A percentile compares a stretch with the other conserved stretches of the same genome.
Conservation (phyloP, 2,888 invertebrate genomes). For the Bombylius major region DNA sequence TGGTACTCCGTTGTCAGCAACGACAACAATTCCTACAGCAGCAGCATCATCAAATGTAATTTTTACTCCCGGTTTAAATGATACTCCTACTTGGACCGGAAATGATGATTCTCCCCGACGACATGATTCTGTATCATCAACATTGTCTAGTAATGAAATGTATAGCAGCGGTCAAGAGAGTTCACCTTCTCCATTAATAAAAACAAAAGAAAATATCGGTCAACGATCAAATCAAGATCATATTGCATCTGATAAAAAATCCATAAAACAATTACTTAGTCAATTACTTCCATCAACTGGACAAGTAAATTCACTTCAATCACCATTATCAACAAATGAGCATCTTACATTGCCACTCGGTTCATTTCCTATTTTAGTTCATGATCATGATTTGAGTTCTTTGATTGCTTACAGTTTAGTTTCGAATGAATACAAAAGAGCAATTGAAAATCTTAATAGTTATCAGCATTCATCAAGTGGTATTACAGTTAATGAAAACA, state of each 20-base stretch:
- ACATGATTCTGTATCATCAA: neutral
- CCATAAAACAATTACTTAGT: slow-evolving; percentile 53
- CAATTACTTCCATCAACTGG: slow-evolving; percentile 49
- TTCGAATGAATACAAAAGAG: slow-evolving; percentile 54
- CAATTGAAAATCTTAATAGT: slow-evolving; percentile 39
- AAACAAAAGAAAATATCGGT: slow-evolving; percentile 8
- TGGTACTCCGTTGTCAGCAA: neutral
- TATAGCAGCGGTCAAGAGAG: too few species aligned
- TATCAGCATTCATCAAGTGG: neutral
- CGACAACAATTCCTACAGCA: neutral
- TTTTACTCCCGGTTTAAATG: neutral
- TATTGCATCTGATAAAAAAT: slow-evolving; percentile 40
- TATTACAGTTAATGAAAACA: slow-evolving; percentile 12
- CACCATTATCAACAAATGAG: slow-evolving; percentile 52
- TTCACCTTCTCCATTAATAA: neutral
- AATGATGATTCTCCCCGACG: neutral
- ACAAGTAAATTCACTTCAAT: slow-evolving; percentile 37
- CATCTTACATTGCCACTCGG: slow-evolving; percentile 55
- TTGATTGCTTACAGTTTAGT: slow-evolving; percentile 73
- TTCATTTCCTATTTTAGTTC: slow-evolving; percentile 54
- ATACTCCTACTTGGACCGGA: neutral
- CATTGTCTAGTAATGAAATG: neutral
- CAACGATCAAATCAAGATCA: slow-evolving; percentile 12
- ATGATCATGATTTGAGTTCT: slow-evolving; percentile 70
- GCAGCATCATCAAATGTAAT: neutral